Base-by-base conservation (phyloP, 2,888 invertebrate species). In the Lycia hirtaria region DNA sequence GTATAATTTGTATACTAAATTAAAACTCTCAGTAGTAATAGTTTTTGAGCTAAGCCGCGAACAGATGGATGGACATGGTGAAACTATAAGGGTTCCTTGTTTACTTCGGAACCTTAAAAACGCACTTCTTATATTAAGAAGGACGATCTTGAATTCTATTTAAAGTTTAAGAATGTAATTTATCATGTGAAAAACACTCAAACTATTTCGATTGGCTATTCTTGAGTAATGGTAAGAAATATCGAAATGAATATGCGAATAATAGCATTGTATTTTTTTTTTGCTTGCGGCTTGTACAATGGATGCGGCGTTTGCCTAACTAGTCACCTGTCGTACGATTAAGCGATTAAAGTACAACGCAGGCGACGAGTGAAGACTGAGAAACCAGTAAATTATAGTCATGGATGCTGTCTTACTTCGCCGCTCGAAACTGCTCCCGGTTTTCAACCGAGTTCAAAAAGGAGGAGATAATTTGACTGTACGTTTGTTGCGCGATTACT, bases 321-420 rank as follows among this genome's bases (percentile, higher is more conserved):
- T 71, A 69, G 66, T 64, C 76, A 80, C 75, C 78, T 80, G 81
- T 68, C 72, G 49, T 56, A 50, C 79, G 81, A 83, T 83, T 77
- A 81, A 83, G 82, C 78, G 79, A 81, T 83, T 83, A 41, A 17
- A 82, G 65, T 55, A 47, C 65, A 64, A 64, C 56, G 60, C 54
- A 52, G 43, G 62, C 49, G 49, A 49, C 43, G 57, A 54, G 56
- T 67, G n/a, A n/a, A n/a, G n/a, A n/a, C n/a, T n/a, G n/a, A 68
- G 62, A 58, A 40, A 64, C 65, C 67, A 75, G 76, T 80, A 79
- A 80, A 80, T 80, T 75, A 77, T 75, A 72, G 76, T 76, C 78
- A 74, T 65, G 75, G 69, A 71, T 71, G 72, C 73, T 66, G 64
- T 72, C 72, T 74, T 60, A 60, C 54, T 49, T 56, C 61, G 62